Evolutionary conservation across 2,888 invertebrate species (phyloP), one percentile per base, ranked within the genome.

Genomic region (Cryptocephalus primarius): DNA sequence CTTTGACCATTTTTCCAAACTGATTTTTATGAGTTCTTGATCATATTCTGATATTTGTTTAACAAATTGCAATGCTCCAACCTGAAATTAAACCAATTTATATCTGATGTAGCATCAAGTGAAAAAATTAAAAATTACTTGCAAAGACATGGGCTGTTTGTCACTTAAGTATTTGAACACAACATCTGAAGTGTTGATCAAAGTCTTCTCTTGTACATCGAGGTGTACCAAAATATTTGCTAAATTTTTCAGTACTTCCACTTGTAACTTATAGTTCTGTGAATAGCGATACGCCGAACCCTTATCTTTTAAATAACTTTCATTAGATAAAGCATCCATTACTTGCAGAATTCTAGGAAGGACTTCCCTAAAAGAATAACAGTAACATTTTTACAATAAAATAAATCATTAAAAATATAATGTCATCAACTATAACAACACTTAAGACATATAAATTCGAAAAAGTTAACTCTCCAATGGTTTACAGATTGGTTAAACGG

Each of bases 141-240:
- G 83, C 50, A 85, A 67, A 2, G 75, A 73, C 47, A 71, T 68
- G 11, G 83, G 80, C 61, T 85, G 84, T 47, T 74, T 72, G 46
- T 68, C 67, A 49, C 75, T 77, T 31, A 85, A 69, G 62, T 84
- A 85, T 0, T 66, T 58, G 11, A 72, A 63, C 9, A 72, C 70
- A 8, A 69, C 65, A 2, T 55, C 55, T 62, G 80, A 68, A 12
- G 77, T 65, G 32, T 53, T 61, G 49, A 67, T 63, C 32, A 77
- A 60, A 14, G 67, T 58, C 1, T 62, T 62, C 43, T 73, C 78
- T 1, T 65, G 63, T 9, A 80, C 60, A 46, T 66, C 67, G 49
- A 83, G 65, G 57, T 76, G 61, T 0, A 59, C 61, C 3, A 72
- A 69, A 1, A 82, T 63, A 39, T 55, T 46, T 1, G 74, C 74